These are phyloP conservation scores for Agonopterix arenella DNA, from an alignment of 2,888 invertebrate genomes.

Conservation along the genomic window DNA sequence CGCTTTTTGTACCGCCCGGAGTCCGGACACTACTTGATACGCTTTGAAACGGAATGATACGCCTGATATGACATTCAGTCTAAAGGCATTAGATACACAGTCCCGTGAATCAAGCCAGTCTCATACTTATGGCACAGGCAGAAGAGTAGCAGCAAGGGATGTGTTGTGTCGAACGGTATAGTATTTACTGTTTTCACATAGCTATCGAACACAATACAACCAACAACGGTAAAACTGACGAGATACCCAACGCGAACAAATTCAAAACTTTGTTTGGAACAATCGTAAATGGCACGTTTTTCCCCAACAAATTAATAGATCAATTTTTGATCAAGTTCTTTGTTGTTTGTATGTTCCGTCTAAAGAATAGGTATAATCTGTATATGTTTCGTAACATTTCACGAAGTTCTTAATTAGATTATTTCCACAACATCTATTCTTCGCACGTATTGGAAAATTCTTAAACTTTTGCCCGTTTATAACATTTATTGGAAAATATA, in stretches of 20 bases:
- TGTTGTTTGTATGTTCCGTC: too few species aligned
- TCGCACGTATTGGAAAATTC: constrained; percentile 31
- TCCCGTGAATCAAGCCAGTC: too few species aligned
- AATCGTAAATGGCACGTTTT: neutral
- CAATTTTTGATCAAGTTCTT: neutral
- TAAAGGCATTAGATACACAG: neutral
- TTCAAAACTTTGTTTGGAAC: neutral
- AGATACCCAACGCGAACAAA: neutral
- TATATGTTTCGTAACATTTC: constrained; percentile 25
- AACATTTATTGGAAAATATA: constrained; percentile 14
- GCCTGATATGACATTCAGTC: constrained; percentile 36
- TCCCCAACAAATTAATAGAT: constrained; percentile 1
- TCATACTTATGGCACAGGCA: too few species aligned
- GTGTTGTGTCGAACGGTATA: too few species aligned
- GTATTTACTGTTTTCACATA: too few species aligned
- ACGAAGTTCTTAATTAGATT: constrained; percentile 37
- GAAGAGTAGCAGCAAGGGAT: too few species aligned
- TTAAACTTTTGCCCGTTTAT: constrained; percentile 14
- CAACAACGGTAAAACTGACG: too few species aligned
- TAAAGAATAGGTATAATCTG: too few species aligned
- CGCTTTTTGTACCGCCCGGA: constrained; percentile 52
- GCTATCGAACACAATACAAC: too few species aligned
- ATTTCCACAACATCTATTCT: constrained; percentile 28
- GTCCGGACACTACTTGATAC: constrained; percentile 40
- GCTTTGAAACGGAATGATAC: constrained; percentile 54